Percentiles rank a stretch among this genome's conserved stretches.
phyloP scores from a whole-genome alignment of 2,888 invertebrate species.

The Thera obeliscata region DNA sequence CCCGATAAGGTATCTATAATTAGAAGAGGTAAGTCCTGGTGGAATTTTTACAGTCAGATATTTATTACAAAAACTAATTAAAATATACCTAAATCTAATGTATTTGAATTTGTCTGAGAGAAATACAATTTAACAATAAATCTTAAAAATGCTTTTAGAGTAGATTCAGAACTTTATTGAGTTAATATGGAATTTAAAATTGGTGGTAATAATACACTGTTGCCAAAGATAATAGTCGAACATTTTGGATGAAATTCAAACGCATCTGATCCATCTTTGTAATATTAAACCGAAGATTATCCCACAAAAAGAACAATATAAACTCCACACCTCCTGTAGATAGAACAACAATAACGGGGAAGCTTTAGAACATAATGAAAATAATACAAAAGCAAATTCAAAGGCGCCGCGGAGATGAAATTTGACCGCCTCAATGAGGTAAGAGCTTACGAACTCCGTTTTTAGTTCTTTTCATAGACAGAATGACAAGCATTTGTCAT shows the following conservation, averaged over 20 bases:
- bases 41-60: not conserved
- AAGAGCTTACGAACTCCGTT: not conserved
- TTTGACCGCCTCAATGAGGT: constrained; percentile 51
- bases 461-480: not conserved
- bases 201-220: too few species aligned
- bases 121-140: not conserved
- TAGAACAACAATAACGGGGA: constrained; percentile 75
- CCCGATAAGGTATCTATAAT: not conserved
- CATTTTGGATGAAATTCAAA: not conserved
- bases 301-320: constrained; percentile 55
- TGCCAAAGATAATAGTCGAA: not conserved
- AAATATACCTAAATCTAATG: not conserved
- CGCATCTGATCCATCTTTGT: not conserved
- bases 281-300: constrained; percentile 14
- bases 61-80: not conserved
- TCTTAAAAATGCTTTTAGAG: too few species aligned
- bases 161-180: too few species aligned
- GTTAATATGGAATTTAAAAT: too few species aligned
- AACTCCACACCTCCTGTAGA: constrained; percentile 65
- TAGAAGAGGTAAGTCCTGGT: not conserved
- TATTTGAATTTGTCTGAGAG: not conserved
- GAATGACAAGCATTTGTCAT: constrained; percentile 7
- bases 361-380: constrained; percentile 46
- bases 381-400: constrained; percentile 58
- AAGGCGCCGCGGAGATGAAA: constrained; percentile 56